These are phyloP conservation scores for Malurus melanocephalus DNA, from an alignment of 2,113 vertebrate genomes.

Conservation along the genomic window DNA sequence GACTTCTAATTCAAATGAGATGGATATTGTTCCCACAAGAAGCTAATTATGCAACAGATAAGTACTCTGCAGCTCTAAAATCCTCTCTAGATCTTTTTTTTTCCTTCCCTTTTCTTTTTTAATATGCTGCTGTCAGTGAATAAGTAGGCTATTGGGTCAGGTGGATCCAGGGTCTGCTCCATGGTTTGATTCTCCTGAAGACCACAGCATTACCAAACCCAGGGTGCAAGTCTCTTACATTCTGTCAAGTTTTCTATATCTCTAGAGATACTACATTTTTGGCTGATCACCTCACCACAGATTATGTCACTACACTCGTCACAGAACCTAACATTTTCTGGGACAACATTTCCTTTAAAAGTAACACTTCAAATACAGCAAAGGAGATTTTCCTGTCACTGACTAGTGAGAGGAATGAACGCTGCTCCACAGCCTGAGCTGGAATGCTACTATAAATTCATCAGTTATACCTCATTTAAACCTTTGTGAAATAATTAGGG, in stretches of 20 bases:
- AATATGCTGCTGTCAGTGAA: neutral
- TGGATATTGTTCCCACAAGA: neutral
- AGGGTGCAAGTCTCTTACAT: neutral
- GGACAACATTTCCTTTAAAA: constrained; percentile 28
- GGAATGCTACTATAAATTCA: constrained; percentile 15
- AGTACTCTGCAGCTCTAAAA: neutral
- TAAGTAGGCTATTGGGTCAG: constrained; percentile 18
- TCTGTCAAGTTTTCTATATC: neutral
- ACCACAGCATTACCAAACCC: neutral
- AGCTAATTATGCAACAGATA: neutral
- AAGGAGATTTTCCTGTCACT: neutral
- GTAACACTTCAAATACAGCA: neutral
- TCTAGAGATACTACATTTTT: neutral
- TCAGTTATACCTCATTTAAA: constrained; percentile 55
- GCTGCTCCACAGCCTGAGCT: neutral
- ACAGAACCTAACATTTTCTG: constrained; percentile 2
- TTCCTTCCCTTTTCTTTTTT: neutral
- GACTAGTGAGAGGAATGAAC: neutral
- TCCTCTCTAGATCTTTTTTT: neutral
- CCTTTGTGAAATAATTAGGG: constrained; percentile 16
- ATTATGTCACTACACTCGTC: neutral
- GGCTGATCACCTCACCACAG: neutral
- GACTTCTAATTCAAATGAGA: constrained; percentile 16
- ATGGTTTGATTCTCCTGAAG: neutral
- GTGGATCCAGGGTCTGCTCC: neutral